A percentile compares a stretch with the other conserved stretches of the same genome.
Evolutionary conservation across 2,797 vertebrate genomes (phyloP).

Genomic region (Sternarchorhynchus goeldii): DNA sequence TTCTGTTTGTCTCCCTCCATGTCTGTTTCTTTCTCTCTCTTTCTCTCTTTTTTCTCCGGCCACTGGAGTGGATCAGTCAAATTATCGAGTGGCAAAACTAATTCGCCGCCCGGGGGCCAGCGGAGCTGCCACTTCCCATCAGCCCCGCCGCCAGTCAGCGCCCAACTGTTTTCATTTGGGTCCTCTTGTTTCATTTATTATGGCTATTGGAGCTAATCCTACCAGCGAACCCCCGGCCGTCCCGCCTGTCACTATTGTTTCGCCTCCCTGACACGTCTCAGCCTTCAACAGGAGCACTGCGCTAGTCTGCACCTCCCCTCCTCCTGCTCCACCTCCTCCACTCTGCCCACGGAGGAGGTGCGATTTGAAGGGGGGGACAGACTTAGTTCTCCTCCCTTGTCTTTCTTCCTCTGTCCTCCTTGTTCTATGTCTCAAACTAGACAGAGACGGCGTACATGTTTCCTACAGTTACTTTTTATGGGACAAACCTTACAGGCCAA

Average conservation of each 20-base stretch:
- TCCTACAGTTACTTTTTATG: neutral
- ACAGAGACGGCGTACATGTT: too few species aligned
- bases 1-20: slow-evolving; percentile 23
- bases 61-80: slow-evolving; percentile 82
- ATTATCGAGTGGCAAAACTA: slow-evolving; percentile 84
- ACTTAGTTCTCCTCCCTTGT: too few species aligned
- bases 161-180: slow-evolving; percentile 75
- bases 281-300: slow-evolving; percentile 43
- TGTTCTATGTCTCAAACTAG: too few species aligned
- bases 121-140: slow-evolving; percentile 82
- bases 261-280: slow-evolving; percentile 48
- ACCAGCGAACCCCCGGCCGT: slow-evolving; percentile 65
- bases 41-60: slow-evolving; percentile 59
- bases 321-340: neutral
- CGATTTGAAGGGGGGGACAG: slow-evolving; percentile 30
- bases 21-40: slow-evolving; percentile 28
- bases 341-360: slow-evolving; percentile 39
- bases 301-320: slow-evolving; percentile 9
- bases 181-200: slow-evolving; percentile 82
- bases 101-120: slow-evolving; percentile 74
- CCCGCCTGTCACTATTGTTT: slow-evolving; percentile 62
- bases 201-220: slow-evolving; percentile 80
- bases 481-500: too few species aligned
- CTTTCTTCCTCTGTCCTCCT: too few species aligned
- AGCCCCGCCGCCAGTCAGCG: slow-evolving; percentile 79